Base-by-base conservation (phyloP, 2,888 invertebrate genomes). In the Limnephilus auricula region DNA sequence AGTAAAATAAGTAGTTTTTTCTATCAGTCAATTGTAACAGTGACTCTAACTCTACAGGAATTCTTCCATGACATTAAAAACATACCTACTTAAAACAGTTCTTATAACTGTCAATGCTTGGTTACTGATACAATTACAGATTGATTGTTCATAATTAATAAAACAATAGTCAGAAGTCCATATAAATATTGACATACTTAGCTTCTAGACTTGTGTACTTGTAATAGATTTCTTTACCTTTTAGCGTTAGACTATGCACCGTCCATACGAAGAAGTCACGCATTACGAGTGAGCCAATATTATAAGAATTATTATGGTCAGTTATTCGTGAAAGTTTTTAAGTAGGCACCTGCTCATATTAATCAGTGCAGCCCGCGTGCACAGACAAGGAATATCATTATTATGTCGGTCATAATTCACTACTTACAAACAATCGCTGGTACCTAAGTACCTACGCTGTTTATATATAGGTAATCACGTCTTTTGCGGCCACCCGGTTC, bases 251-350 rank as follows among this genome's bases (percentile, higher is more conserved):
- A 65, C 25, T 25, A 25, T 2, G 65, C 65, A 25, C 65, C n/a
- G 65, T 9, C 65, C 65, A 65, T 65, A 65, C 65, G 65, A 65
- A 65, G 65, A 65, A 65, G 65, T 65, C 65, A 65, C 65, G 65
- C 65, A 6, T 25, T 65, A 65, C 65, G 25, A 65, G 9, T 65
- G 65, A 65, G 65, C 65, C 65, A 65, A 65, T 65, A 25, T n/a
- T 65, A 9, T 65, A n/a, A 65, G 0, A 0, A n/a, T n/a, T n/a
- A 65, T 65, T 65, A 65, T 65, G 25, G 65, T 65, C 65, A 65
- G 65, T 65, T 65, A 65, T 65, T 65, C 65, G 65, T 65, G 65
- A 65, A 65, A 65, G 65, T 65, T 65, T 65, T 65, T 65, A 65
- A 65, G 65, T n/a, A 65, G 65, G 6, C 65, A 65, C 65, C n/a